Evolutionary conservation across 2,113 vertebrate genomes (phyloP), one percentile per base, ranked within the genome.

Genomic region (Sardina pilchardus): DNA sequence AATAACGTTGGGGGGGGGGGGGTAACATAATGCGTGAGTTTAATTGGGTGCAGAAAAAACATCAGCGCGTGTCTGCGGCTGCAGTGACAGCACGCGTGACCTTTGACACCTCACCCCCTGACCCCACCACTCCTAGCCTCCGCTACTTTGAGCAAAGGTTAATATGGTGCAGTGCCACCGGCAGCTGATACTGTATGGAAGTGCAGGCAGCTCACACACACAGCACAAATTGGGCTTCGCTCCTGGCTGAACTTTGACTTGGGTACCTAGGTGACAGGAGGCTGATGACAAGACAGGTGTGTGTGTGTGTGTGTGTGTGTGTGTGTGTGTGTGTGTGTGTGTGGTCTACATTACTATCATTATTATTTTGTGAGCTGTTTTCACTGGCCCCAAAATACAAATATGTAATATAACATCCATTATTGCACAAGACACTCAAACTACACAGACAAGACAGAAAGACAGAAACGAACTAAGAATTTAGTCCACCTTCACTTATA

Each of bases 151-250:
- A 75, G 30, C 34, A 36, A 75, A 75, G 67, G 67, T 34, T 75
- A 75, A 75, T 75, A 30, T 34, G 67, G 14, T 36, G 67, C 30
- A 36, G 4, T 0, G 1, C 30, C 67, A 36, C 67, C 2, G 67
- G 26, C 67, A 75, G 67, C 67, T 36, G 67, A 75, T 75, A 75
- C 67, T 30, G 26, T 3, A 6, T 2, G 63, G 26, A 26, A 4
- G 7, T 75, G 67, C 67, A 75, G 67, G 12, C 30, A 36, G 67
- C 67, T 14, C 30, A 36, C 26, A 75, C 67, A 34, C 26, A 75
- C 67, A 34, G 67, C 67, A 75, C 67, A 75, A 75, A 75, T 75
- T 75, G 83, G 81, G 34, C 81, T 86, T 39, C 78, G 12, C 19
- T 87, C 39, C 43, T 39, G 42, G 36, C 36, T 36, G 67, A 36